These are phyloP conservation scores for Pollenia angustigena DNA, from an alignment of 2,888 invertebrate species.

Conservation along the genomic window DNA sequence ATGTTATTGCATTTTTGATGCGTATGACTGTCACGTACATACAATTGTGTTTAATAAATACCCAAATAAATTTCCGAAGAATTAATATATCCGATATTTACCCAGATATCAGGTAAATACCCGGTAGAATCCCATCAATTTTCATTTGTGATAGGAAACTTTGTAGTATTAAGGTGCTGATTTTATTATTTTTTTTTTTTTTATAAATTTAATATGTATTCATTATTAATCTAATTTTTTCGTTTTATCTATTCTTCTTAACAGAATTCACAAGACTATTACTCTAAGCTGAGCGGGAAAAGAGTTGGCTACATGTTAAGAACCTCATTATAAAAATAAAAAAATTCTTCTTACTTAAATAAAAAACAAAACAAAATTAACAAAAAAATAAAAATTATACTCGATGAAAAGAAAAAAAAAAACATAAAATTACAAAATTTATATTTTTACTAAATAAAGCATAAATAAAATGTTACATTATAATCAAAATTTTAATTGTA, in stretches of 20 bases:
- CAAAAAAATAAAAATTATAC: conserved; percentile 62
- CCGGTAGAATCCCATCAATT: too few species aligned
- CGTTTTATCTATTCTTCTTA: conserved; percentile 51
- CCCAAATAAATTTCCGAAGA: too few species aligned
- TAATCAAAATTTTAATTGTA: conserved; percentile 69
- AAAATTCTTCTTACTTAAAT: conserved; percentile 53
- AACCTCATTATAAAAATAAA: conserved; percentile 54
- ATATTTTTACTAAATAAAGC: conserved; percentile 63
- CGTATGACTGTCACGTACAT: too few species aligned
- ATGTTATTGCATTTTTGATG: too few species aligned
- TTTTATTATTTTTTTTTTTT: background rate
- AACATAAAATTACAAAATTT: conserved; percentile 22
- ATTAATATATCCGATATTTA: too few species aligned
- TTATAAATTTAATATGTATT: background rate
- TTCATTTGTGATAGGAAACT: too few species aligned
- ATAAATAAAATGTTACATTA: conserved; percentile 39
- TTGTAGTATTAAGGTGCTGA: too few species aligned
- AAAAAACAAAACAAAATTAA: conserved; percentile 51
- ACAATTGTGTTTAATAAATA: too few species aligned
- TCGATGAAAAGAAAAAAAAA: conserved; percentile 42
- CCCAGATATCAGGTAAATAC: too few species aligned
- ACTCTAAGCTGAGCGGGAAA: conserved; percentile 78
- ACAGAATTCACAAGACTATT: conserved; percentile 83
- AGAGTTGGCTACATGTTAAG: conserved; percentile 49
- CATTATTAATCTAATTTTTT: too few species aligned